Percentiles rank a stretch among this genome's conserved stretches.
These are phyloP conservation scores for Hystrix cristata DNA, from an alignment of 2,113 vertebrate genomes.

Conservation along the genomic window DNA sequence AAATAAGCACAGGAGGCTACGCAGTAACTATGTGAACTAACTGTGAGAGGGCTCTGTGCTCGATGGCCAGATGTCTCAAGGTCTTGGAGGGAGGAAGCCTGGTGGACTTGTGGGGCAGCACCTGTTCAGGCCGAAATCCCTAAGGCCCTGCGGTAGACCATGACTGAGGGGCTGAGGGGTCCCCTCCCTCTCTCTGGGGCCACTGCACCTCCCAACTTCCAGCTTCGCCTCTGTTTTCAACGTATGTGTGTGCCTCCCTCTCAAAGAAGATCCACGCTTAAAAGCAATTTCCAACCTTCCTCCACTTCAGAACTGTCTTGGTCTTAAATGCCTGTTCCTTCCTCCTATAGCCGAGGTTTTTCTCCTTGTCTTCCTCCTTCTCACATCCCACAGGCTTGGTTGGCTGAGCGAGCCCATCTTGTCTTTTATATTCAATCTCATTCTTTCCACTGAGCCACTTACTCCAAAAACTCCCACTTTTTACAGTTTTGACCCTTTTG, in stretches of 20 bases:
- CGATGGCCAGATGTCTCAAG: background rate
- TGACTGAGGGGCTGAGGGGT: background rate
- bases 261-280: background rate
- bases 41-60: background rate
- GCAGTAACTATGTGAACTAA: background rate
- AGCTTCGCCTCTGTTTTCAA: background rate
- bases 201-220: background rate
- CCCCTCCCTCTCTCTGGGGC: background rate
- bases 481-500: background rate
- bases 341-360: background rate
- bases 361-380: background rate
- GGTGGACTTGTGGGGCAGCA: fast-evolving
- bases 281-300: background rate
- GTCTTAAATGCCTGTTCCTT: background rate
- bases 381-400: background rate
- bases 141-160: background rate
- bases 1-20: background rate
- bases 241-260: too few relatives aligned
- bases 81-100: background rate
- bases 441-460: background rate
- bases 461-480: background rate
- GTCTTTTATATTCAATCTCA: background rate
- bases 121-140: background rate
- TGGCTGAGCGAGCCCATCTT: background rate
- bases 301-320: background rate